Evolutionary conservation across 1,140 invertebrate species (phyloP).

Genomic region (Trialeurodes vaporariorum): DNA sequence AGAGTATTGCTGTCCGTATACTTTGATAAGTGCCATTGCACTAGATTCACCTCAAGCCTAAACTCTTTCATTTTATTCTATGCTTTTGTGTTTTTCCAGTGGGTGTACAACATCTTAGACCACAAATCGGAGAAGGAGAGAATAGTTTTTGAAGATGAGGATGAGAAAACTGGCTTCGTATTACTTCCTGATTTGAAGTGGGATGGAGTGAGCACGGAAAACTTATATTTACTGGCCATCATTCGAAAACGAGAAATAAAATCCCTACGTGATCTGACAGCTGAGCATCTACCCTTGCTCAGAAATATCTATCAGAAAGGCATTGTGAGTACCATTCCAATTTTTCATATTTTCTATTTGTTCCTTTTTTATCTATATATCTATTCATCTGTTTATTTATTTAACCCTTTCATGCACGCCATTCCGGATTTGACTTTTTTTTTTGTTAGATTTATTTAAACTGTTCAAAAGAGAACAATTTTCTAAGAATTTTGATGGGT

Average conservation of each 20-base stretch:
- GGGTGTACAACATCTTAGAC: slow-evolving; percentile 92
- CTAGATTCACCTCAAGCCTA: too few relatives aligned
- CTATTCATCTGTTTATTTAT: slow-evolving; percentile 1
- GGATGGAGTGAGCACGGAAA: slow-evolving; percentile 64
- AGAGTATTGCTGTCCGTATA: too few relatives aligned
- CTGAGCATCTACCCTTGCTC: slow-evolving; percentile 65
- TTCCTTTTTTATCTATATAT: slow-evolving; percentile 20
- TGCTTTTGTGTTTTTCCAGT: too few relatives aligned
- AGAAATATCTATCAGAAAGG: slow-evolving; percentile 65
- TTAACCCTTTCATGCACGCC: too few relatives aligned
- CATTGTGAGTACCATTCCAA: slow-evolving; percentile 41
- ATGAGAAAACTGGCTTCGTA: slow-evolving; percentile 72
- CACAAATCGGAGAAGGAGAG: slow-evolving; percentile 79
- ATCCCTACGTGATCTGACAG: slow-evolving; percentile 71
- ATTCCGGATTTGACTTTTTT: too few relatives aligned
- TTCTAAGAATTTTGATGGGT: too few relatives aligned
- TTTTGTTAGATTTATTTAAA: too few relatives aligned
- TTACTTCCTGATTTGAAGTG: slow-evolving; percentile 89
- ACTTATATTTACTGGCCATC: slow-evolving; percentile 75
- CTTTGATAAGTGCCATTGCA: too few relatives aligned
- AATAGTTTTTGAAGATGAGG: slow-evolving; percentile 71
- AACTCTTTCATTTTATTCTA: too few relatives aligned
- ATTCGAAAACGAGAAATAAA: slow-evolving; percentile 56
- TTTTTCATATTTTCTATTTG: background rate
- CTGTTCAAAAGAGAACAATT: too few relatives aligned